Evolutionary conservation across 2,113 vertebrate species (phyloP), one percentile per base, ranked within the genome.

Genomic region (Mirounga angustirostris): DNA sequence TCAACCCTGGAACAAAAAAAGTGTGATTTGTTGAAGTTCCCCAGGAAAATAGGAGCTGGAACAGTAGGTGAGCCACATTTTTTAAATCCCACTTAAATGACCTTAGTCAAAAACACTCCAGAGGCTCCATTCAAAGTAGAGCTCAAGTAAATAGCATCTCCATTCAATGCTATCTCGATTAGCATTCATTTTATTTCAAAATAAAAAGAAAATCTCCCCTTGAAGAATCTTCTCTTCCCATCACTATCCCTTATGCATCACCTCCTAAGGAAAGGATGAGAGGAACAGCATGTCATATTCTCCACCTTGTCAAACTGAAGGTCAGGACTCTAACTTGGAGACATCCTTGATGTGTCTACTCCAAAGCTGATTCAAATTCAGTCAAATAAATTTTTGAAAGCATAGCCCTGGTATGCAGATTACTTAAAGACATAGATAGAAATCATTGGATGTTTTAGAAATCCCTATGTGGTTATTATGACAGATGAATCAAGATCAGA

Each of bases 11-110:
- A 69, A 91, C 28, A 94, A 50, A 78, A 78, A 54, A 73, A n/a
- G 18, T 95, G 26, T 94, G 89, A 83, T 89, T 33, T 74, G 67
- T 33, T 74, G 67, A 95, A 80, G n/a, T 65, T 86, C 19, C 59
- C 52, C 7, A 78, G 28, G 40, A 50, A 82, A 43, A 83, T 33
- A 65, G 10, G 43, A 79, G 28, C 21, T 80, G 36, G 24, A 90
- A 56, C 59, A 83, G 7, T 79, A 80, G 33, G 11, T 43, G 12
- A 61, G 24, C 30, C 1, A 4, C 26, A 54, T 63, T 71, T 93
- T 81, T 40, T 89, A 40, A n/a, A 40, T 13, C 43, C 43, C n/a
- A n/a, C 3, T n/a, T 67, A 80, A 86, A 71, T 91, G n/a, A 1
- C 56, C 82, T 96, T 73, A 43, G n/a, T 54, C n/a, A 84, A 73